These are phyloP conservation scores for Halisarca cf. caerulea DNA, from an alignment of 37 sponge, comb jelly and placozoan genomes.

Conservation along the genomic window DNA sequence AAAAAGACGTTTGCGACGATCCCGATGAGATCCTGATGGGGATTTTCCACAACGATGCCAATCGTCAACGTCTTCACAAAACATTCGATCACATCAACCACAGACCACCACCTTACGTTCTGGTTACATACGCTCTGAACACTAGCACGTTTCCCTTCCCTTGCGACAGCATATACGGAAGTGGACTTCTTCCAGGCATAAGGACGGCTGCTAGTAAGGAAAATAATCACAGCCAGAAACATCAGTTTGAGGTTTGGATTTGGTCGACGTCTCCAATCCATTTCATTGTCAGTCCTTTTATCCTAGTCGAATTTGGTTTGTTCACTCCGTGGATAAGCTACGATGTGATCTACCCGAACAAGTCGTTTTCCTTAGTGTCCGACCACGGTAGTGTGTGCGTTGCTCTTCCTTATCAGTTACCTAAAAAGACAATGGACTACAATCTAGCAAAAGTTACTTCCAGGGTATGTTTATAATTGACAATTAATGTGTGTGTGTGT, in stretches of 20 bases:
- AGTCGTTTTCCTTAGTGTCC: neutral
- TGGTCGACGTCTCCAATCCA: conserved; percentile 14
- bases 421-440: neutral
- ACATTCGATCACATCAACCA: conserved; percentile 10
- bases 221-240: neutral
- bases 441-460: neutral
- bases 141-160: neutral
- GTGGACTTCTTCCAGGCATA: neutral
- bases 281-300: neutral
- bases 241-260: neutral
- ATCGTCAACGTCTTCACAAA: neutral
- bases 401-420: neutral
- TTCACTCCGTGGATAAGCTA: conserved; percentile 26
- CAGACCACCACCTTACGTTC: neutral
- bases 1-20: neutral
- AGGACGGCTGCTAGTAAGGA: too few relatives aligned
- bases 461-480: neutral
- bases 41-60: neutral
- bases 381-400: neutral
- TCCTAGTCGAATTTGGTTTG: conserved; percentile 2
- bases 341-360: neutral
- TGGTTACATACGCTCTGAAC: neutral
- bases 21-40: neutral
- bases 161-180: neutral
- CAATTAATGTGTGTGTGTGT: too few relatives aligned